phyloP scores from a whole-genome alignment of 2,797 vertebrate genomes.

The Triplophysa bombifrons region DNA sequence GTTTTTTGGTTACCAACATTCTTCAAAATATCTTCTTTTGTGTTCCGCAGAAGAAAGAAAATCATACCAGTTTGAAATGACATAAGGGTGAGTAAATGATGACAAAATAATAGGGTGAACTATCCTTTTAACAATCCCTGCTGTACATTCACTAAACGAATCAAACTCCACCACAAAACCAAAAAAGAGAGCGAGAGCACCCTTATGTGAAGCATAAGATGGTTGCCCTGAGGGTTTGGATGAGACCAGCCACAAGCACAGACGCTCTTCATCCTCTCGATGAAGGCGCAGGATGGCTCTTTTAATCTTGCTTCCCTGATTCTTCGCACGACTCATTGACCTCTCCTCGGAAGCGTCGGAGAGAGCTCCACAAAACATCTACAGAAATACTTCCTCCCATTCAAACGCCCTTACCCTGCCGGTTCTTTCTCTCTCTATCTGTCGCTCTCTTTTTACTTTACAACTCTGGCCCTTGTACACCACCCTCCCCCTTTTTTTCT shows the following conservation, averaged over 20 bases:
- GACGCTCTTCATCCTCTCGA: slow-evolving; percentile 4
- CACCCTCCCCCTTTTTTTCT: slow-evolving; percentile 13
- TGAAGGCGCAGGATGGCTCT: slow-evolving; percentile 14
- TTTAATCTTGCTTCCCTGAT: slow-evolving; percentile 22
- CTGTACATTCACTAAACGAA: neutral
- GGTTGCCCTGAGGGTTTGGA: neutral
- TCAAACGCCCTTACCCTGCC: slow-evolving; percentile 20
- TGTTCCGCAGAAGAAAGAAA: neutral
- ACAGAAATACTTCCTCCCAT: slow-evolving; percentile 39
- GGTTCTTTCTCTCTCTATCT: slow-evolving; percentile 8
- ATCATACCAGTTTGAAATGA: too few relatives aligned
- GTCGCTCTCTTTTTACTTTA: slow-evolving; percentile 39
- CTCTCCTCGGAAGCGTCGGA: slow-evolving; percentile 12
- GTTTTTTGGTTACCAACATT: neutral
- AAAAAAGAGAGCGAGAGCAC: neutral
- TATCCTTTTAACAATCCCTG: neutral
- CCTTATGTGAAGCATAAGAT: neutral
- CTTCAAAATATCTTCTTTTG: neutral
- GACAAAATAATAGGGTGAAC: neutral
- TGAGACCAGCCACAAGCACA: neutral
- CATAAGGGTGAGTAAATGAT: too few relatives aligned
- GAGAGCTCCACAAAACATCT: slow-evolving; percentile 36
- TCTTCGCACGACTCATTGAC: slow-evolving; percentile 18
- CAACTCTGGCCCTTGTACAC: slow-evolving; percentile 30
- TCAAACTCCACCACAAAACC: neutral